Base-by-base conservation (phyloP, 2,113 vertebrate genomes). In the Patagioenas fasciata region DNA sequence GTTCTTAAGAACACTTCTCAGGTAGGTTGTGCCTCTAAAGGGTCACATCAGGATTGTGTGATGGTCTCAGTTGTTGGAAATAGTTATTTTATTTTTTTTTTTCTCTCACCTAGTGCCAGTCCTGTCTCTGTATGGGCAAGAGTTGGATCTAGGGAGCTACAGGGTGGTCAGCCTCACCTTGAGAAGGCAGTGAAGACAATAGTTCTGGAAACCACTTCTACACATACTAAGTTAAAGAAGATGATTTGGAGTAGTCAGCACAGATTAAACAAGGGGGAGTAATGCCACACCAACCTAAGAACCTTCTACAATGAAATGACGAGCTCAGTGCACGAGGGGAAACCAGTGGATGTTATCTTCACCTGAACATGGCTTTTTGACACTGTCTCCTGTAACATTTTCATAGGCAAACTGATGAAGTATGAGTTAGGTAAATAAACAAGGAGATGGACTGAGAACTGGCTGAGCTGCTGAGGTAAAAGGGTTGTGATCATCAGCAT, bases 291-390 rank as follows among this genome's bases (percentile, higher is more conserved):
- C 11, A 61, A 34, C 10, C 4, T 11, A 64, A 83, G n/a, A 53
- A 7, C 9, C 2, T 58, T 79, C 32, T 42, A 5, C 17, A 64
- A 24, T 15, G 53, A 56, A 85, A 51, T 32, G 0, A 36, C 1
- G 16, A 79, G 13, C 21, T 80, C 0, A 0, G n/a, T 62, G 36
- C 20, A 34, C 80, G n/a, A 66, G 11, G 10, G 29, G 4, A 89
- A 15, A 61, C 23, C 15, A 11, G 15, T 19, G 29, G 31, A 29
- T 32, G 13, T 12, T 47, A 47, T 19, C 44, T 47, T 47, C 17
- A 47, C 44, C 44, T 47, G 9, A 29, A 17, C 20, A 31, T 23
- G 57, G 8, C 28, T 77, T 90, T 90, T 85, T 62, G 32, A 38
- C 29, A 20, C 9, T 24, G 26, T 51, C 44, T 67, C 29, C 25